These are phyloP conservation scores for Bradypodion ventrale DNA, from an alignment of 2,797 vertebrate species.

Conservation along the genomic window DNA sequence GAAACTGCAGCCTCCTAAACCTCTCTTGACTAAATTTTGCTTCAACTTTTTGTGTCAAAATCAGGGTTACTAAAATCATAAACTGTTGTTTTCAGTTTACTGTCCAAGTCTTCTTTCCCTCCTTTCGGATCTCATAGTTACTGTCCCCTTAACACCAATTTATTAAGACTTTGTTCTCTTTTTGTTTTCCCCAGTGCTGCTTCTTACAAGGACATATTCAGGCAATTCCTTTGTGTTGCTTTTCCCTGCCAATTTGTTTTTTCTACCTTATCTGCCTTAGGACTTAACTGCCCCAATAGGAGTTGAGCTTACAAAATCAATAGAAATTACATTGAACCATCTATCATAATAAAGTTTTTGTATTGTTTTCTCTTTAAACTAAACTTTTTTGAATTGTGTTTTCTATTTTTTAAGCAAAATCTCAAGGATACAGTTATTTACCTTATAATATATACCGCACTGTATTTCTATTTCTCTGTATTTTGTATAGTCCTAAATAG, in stretches of 20 bases:
- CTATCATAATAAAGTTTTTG: background rate
- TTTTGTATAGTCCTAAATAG: background rate
- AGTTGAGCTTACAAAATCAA: background rate
- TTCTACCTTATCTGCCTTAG: background rate
- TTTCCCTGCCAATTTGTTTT: background rate
- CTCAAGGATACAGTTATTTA: background rate
- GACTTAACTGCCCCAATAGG: background rate
- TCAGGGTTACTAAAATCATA: background rate
- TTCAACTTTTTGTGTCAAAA: background rate
- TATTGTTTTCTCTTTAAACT: background rate
- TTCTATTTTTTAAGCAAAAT: background rate
- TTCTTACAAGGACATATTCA: background rate
- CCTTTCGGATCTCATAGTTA: background rate
- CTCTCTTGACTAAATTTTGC: background rate
- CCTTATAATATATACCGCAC: background rate
- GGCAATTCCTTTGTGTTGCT: background rate
- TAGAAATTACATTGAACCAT: background rate
- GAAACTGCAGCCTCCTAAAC: background rate
- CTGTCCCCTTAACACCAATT: background rate
- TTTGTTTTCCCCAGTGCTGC: background rate
- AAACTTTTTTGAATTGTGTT: background rate
- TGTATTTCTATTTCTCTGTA: background rate
- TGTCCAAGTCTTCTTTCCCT: background rate
- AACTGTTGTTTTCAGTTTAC: background rate
- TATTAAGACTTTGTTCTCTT: background rate